A percentile compares a stretch with the other conserved stretches of the same genome.
Evolutionary conservation across 53 echinoderm and acorn worm genomes (phyloP).

Genomic region (Holothuria scabra): DNA sequence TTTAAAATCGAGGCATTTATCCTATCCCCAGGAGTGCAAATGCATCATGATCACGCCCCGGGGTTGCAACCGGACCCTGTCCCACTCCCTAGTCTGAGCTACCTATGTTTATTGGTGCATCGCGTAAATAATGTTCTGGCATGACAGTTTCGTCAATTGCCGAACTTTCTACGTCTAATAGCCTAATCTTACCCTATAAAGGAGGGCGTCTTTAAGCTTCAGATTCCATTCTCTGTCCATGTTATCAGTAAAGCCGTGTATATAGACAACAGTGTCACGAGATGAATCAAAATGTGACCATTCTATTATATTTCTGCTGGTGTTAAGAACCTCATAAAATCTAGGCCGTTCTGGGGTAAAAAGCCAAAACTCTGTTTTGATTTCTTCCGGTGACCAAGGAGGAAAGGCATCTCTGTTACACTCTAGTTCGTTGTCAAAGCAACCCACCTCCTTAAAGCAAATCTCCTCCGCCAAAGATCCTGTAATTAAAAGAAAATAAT

Average conservation of each 20-base stretch:
- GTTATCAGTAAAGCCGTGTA: slow-evolving; percentile 17
- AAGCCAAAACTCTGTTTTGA: not conserved
- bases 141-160: too few relatives aligned
- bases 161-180: too few relatives aligned
- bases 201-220: not conserved
- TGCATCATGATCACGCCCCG: too few relatives aligned
- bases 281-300: slow-evolving; percentile 5
- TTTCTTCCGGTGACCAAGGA: slow-evolving; percentile 13
- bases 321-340: too few relatives aligned
- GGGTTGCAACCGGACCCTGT: too few relatives aligned
- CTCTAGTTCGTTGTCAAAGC: not conserved
- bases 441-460: not conserved
- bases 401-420: not conserved
- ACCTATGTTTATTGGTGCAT: too few relatives aligned
- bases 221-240: slow-evolving; percentile 6
- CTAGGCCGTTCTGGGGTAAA: too few relatives aligned
- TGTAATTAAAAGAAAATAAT: not conserved
- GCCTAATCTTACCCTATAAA: not conserved
- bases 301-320: not conserved
- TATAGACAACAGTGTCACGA: slow-evolving; percentile 19
- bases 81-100: too few relatives aligned
- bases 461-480: not conserved
- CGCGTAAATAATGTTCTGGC: too few relatives aligned
- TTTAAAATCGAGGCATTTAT: too few relatives aligned
- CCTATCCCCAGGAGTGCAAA: too few relatives aligned